A percentile compares a stretch with the other conserved stretches of the same genome.
phyloP scores from a whole-genome alignment of 2,888 invertebrate genomes.

The Agonopterix alstromeriana region DNA sequence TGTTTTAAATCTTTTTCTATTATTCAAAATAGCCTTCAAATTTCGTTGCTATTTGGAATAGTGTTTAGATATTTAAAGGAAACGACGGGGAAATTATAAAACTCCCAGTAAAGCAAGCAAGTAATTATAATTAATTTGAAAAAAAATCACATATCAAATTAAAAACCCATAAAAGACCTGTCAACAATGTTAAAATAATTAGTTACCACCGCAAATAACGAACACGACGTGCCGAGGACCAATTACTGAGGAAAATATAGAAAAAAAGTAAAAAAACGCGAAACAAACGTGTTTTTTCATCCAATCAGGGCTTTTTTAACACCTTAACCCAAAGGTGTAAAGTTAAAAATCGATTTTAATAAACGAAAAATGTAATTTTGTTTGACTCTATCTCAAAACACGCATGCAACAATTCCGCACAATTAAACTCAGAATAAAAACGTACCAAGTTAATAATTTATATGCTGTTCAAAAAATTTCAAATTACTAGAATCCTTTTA shows the following conservation, averaged over 20 bases:
- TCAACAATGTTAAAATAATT: slow-evolving; percentile 16
- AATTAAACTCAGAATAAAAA: slow-evolving; percentile 64
- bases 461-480: slow-evolving; percentile 5
- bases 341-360: not conserved
- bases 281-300: not conserved
- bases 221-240: slow-evolving; percentile 16
- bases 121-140: not conserved
- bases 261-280: slow-evolving; percentile 14
- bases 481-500: too few species aligned
- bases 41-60: too few species aligned
- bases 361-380: slow-evolving; percentile 19
- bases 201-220: slow-evolving; percentile 14
- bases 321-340: not conserved
- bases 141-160: not conserved
- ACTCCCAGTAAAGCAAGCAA: not conserved
- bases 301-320: not conserved
- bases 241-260: slow-evolving; percentile 27
- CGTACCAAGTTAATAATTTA: slow-evolving; percentile 21
- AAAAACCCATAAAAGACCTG: slow-evolving; percentile 7
- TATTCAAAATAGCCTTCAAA: too few species aligned
- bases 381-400: slow-evolving; percentile 37
- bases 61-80: not conserved
- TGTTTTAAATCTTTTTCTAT: too few species aligned
- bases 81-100: not conserved
- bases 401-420: slow-evolving; percentile 63